phyloP scores from a whole-genome alignment of 2,888 invertebrate genomes.

The Formica aserva region DNA sequence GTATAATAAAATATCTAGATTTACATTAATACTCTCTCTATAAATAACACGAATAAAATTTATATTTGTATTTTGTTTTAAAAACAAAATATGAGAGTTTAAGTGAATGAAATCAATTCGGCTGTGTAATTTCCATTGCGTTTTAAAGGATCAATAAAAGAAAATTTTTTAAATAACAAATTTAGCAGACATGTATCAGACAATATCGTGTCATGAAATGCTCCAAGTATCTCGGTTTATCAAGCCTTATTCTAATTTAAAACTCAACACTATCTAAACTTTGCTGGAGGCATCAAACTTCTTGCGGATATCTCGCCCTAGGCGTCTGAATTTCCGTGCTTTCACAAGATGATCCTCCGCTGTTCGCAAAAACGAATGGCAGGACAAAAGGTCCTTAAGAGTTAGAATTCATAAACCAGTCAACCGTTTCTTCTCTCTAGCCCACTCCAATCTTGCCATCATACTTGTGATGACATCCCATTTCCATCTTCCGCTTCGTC shows the following conservation, averaged over 20 bases:
- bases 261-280: conserved; percentile 27
- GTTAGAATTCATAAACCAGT: conserved; percentile 69
- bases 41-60: conserved; percentile 1
- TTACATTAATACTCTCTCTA: neutral
- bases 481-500: conserved; percentile 57
- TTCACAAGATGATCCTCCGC: conserved; percentile 26
- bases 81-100: neutral
- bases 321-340: conserved; percentile 18
- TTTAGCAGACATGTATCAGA: neutral
- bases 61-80: neutral
- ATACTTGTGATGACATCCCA: conserved; percentile 49
- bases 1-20: neutral
- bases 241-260: conserved; percentile 36
- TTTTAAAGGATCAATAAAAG: neutral
- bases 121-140: neutral
- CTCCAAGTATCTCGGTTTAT: conserved; percentile 61
- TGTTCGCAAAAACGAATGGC: conserved; percentile 46
- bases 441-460: conserved; percentile 49
- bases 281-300: conserved; percentile 30
- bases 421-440: conserved; percentile 57
- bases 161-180: neutral
- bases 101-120: neutral
- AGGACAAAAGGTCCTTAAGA: conserved; percentile 46
- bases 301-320: conserved; percentile 3
- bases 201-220: conserved; percentile 57